A percentile compares a stretch with the other conserved stretches of the same genome.
Conservation (phyloP, 2,888 invertebrate species). For the Dromius quadrimaculatus region DNA sequence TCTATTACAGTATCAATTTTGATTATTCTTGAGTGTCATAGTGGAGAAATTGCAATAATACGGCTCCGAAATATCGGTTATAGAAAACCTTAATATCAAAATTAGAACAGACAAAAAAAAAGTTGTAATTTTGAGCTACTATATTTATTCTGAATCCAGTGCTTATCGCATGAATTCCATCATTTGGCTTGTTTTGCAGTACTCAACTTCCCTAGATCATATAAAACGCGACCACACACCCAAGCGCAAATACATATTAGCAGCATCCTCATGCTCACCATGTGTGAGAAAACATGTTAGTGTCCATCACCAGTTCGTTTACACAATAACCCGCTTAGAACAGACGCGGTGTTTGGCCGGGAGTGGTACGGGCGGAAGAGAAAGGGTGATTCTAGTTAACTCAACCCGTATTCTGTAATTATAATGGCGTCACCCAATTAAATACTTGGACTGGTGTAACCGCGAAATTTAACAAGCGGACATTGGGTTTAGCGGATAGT, state of each 20-base stretch:
- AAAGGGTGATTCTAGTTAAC: conserved; percentile 40
- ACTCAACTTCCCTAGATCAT: too few species aligned
- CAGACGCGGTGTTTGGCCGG: neutral
- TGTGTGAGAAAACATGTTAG: neutral
- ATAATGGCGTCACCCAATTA: conserved; percentile 50
- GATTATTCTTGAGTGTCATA: too few species aligned
- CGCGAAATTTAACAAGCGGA: conserved; percentile 44
- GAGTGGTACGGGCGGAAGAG: conserved; percentile 5
- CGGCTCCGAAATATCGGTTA: too few species aligned
- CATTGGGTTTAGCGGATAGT: too few species aligned
- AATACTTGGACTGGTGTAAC: conserved; percentile 38
- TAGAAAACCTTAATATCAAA: too few species aligned
- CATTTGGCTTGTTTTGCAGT: conserved; percentile 6
- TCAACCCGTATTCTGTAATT: conserved; percentile 47
- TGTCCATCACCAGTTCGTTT: conserved; percentile 12
- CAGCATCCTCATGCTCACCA: neutral
- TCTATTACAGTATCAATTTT: too few species aligned
- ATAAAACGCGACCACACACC: neutral
- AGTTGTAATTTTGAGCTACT: too few species aligned
- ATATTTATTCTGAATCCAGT: too few species aligned
- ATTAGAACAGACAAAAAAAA: too few species aligned
- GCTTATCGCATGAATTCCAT: neutral
- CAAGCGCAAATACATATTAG: too few species aligned
- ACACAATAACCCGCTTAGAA: conserved; percentile 28
- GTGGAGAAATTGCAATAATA: too few species aligned